Evolutionary conservation across 2,888 invertebrate genomes (phyloP).

Genomic region (Dryobota labecula): DNA sequence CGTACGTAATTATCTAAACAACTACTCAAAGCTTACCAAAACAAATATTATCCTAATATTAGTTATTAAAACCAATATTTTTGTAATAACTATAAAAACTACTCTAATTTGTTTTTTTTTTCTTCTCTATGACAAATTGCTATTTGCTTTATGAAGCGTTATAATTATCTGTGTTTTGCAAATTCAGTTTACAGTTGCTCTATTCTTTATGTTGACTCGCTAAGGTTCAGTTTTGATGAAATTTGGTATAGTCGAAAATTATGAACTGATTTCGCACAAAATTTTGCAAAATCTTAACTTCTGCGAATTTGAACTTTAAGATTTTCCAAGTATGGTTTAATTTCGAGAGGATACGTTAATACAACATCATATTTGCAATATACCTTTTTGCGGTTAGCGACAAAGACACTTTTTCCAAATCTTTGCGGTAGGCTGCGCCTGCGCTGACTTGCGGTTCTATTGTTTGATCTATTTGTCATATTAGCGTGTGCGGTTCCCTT

Average conservation of each 20-base stretch:
- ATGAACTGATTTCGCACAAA: constrained; percentile 35
- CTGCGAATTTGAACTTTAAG: neutral
- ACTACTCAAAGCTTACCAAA: constrained; percentile 42
- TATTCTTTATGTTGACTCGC: accelerated
- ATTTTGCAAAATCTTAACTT: neutral
- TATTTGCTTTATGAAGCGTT: constrained; percentile 77
- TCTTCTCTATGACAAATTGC: constrained; percentile 77
- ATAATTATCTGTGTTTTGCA: constrained; percentile 56
- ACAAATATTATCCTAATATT: constrained; percentile 69
- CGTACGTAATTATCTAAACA: constrained; percentile 45
- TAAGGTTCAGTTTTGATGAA: constrained; percentile 38
- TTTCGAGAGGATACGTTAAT: constrained; percentile 13
- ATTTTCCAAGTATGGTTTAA: accelerated
- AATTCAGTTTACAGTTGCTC: neutral
- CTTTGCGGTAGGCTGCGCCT: constrained; percentile 69
- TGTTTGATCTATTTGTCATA: constrained; percentile 80
- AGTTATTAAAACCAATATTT: constrained; percentile 78
- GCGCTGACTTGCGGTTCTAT: constrained; percentile 79
- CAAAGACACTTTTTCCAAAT: constrained; percentile 74
- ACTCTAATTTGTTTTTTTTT: constrained; percentile 71
- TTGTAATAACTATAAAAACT: constrained; percentile 67
- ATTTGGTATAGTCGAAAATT: neutral
- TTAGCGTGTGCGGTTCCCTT: constrained; percentile 75
- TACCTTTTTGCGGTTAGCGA: constrained; percentile 78
- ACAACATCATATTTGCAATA: constrained; percentile 48